Percentiles rank a stretch among this genome's conserved stretches.
These are phyloP conservation scores for Reticulitermes speratus DNA, from an alignment of 1,140 invertebrate species.

Conservation along the genomic window DNA sequence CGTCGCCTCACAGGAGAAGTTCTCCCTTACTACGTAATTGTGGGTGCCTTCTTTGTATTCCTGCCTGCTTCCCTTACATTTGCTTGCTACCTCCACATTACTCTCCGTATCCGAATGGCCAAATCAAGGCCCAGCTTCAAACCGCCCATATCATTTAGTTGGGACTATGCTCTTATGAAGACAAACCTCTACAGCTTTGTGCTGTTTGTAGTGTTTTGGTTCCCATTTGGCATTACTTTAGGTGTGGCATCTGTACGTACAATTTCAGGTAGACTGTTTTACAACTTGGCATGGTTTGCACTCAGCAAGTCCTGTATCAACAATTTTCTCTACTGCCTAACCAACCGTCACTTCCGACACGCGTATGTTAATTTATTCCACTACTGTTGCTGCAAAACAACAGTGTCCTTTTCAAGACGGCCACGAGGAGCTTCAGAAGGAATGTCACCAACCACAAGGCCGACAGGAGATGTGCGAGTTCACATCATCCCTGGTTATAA, in stretches of 20 bases:
- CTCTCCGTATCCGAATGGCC: conserved; percentile 45
- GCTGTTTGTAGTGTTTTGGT: conserved; percentile 64
- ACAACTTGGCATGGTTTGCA: conserved; percentile 67
- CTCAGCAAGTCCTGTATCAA: conserved; percentile 67
- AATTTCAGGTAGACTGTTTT: conserved; percentile 55
- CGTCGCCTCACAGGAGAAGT: conserved; percentile 41
- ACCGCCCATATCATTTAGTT: conserved; percentile 60
- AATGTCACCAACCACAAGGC: conserved; percentile 41
- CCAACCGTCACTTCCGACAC: conserved; percentile 67
- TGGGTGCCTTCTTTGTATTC: conserved; percentile 56
- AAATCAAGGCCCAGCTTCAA: conserved; percentile 57
- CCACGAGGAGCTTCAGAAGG: conserved; percentile 55
- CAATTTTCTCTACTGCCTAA: conserved; percentile 64
- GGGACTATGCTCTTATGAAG: conserved; percentile 62
- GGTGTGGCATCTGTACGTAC: conserved; percentile 53
- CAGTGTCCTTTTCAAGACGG: conserved; percentile 62
- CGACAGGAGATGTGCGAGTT: conserved; percentile 66
- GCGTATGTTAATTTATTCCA: conserved; percentile 77
- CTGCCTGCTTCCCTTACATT: conserved; percentile 55
- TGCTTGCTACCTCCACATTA: conserved; percentile 51
- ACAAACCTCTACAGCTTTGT: conserved; percentile 65
- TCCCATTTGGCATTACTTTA: conserved; percentile 62
- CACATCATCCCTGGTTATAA: conserved; percentile 76
- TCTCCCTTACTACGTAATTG: conserved; percentile 52
- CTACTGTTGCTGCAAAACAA: conserved; percentile 81